Evolutionary conservation across 2,113 vertebrate species (phyloP).

Genomic region (Callithrix jacchus): DNA sequence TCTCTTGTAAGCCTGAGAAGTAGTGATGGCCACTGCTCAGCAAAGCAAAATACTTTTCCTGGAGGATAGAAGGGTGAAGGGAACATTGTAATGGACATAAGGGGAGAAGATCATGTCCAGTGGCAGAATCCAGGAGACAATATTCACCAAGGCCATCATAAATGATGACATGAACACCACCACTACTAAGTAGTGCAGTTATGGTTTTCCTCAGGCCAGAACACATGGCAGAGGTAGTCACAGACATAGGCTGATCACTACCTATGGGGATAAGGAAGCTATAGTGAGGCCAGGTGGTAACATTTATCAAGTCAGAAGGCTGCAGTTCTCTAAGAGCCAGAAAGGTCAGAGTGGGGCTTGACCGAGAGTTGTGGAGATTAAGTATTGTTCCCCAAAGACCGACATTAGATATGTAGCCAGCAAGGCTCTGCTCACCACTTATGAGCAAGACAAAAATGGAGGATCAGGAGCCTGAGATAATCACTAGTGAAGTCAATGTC

Average conservation of each 20-base stretch:
- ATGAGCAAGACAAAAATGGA: not conserved
- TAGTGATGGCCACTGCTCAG: not conserved
- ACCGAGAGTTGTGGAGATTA: not conserved
- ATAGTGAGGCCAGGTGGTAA: not conserved
- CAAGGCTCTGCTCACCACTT: not conserved
- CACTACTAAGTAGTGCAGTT: not conserved
- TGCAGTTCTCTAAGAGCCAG: not conserved
- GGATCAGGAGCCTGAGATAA: not conserved
- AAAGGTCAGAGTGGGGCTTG: not conserved
- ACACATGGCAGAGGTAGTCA: not conserved
- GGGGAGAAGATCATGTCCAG: not conserved
- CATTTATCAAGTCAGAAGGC: not conserved
- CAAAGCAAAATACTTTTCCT: not conserved
- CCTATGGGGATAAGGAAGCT: not conserved
- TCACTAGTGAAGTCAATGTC: not conserved
- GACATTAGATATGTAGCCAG: not conserved
- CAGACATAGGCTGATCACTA: not conserved
- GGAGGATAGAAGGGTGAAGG: not conserved
- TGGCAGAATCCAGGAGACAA: not conserved
- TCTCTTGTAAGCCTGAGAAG: not conserved
- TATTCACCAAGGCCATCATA: not conserved
- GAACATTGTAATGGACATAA: not conserved
- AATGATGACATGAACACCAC: not conserved
- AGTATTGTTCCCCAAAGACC: not conserved
- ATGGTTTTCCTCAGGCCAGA: not conserved